Evolutionary conservation across 2,888 invertebrate genomes (phyloP), one percentile per base, ranked within the genome.

Genomic region (Eristalinus sepulchralis): DNA sequence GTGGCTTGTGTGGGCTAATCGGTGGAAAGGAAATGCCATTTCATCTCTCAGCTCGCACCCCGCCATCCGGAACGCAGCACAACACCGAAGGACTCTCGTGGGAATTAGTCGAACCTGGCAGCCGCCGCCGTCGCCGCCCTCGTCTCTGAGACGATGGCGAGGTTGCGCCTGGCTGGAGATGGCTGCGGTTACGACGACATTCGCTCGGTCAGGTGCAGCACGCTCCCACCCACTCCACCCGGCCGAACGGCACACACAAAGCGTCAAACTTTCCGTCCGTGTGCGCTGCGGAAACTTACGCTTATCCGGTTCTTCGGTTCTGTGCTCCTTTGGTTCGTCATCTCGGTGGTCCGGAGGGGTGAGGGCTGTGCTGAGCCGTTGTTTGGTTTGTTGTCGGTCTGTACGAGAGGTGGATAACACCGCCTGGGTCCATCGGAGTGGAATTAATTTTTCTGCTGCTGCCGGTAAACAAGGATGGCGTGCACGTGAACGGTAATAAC

Each of bases 401-500:
- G 27, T 2, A 27, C 10, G 20, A 24, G 53, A 53, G 53, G 13
- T 24, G 24, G 6, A 1, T 27, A n/a, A 9, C 57, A 10, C 22
- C 10, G 24, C 11, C 13, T 66, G 67, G 67, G 78, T 83, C 83
- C 83, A 78, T 83, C 79, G 55, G 62, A 79, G 83, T 83, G 79
- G 79, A 83, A 83, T 79, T 73, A 83, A 73, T 79, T 70, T 67
- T 71, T 81, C 62, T 68, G 34, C 22, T 27, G 47, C 24, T 60
- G 11, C 31, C 34, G 47, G 67, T 78, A 83, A 78, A 78, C 83
- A 78, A 78, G 62, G 78, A 78, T 78, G 68, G 73, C 72, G 63
- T 73, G 64, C 83, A 73, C 83, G 83, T 83, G 72, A 78, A 83
- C 63, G 63, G 73, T 63, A 79, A 78, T 79, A 83, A 79, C 63